Evolutionary conservation across 2,113 vertebrate species (phyloP).

Genomic region (Acinonyx jubatus): DNA sequence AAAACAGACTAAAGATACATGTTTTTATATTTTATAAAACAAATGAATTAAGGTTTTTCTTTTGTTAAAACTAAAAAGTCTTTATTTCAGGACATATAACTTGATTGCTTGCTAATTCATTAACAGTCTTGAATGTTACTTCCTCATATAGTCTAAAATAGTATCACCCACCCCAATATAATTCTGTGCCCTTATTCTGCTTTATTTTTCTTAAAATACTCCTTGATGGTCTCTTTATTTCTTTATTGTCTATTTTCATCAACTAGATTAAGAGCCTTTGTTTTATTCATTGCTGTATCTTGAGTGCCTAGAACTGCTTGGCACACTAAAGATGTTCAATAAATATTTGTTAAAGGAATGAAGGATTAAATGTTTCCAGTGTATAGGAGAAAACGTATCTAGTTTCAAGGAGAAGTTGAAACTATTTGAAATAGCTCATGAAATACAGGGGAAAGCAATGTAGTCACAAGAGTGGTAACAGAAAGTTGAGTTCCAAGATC

Average conservation of each 20-base stretch:
- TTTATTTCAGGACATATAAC: slow-evolving; percentile 18
- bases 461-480: neutral
- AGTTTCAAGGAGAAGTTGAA: slow-evolving; percentile 29
- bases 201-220: slow-evolving; percentile 27
- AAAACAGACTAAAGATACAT: neutral
- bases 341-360: slow-evolving; percentile 26
- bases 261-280: neutral
- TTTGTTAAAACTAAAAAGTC: neutral
- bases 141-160: neutral
- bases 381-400: neutral
- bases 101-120: slow-evolving; percentile 1
- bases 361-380: neutral
- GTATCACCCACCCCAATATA: neutral
- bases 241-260: neutral
- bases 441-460: neutral
- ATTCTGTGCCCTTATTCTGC: neutral
- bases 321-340: neutral
- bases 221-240: neutral
- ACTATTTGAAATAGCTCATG: neutral
- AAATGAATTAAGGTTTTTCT: slow-evolving; percentile 1
- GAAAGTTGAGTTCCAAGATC: neutral
- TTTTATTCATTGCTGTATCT: slow-evolving; percentile 3
- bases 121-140: neutral
- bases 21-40: neutral
- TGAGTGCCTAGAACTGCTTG: neutral